Evolutionary conservation across 2,888 invertebrate species (phyloP), one percentile per base, ranked within the genome.

Genomic region (Sesia apiformis): DNA sequence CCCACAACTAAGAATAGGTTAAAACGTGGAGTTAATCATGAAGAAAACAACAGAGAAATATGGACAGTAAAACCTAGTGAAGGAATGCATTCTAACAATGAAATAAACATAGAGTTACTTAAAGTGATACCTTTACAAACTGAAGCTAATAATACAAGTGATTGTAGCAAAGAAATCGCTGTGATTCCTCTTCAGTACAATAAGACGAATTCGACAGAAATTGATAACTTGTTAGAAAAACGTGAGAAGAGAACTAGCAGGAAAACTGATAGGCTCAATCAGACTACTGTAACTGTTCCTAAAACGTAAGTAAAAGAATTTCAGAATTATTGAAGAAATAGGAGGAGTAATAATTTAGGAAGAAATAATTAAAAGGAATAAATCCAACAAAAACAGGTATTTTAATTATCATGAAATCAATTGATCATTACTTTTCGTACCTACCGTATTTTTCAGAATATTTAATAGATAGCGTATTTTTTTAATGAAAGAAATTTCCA

Each of bases 181-280:
- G 79, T 86, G 0, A 74, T 86, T 55, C 84, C 85, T 3, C 60
- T 84, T 54, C 81, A 83, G 52, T 76, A 83, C 56, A 81, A 74
- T 51, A 81, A 74, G 7, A 87, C 82, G 0, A 89, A 88, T 69
- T 84, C 86, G 0, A 86, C 87, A 42, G 87, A 84, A 69, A 74
- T 78, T 4, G 65, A 75, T 51, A 85, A 84, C 61, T 70, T 78
- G 55, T 58, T 81, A 39, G 88, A 88, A 43, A 86, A 78, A 63
- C 78, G 88, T 51, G 86, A 90, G 43, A 90, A 90, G 63, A 82
- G 90, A 55, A 90, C 90, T 0, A 90, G 89, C 62, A 82, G 90
- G 56, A 90, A 90, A 67, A 87, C 89, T 6, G 90, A 90, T 60
- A 76, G 88, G 60, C 62, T 89, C 3, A 90, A 90, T 62, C 90